These are phyloP conservation scores for Rhineura floridana DNA, from an alignment of 2,113 vertebrate species.

Conservation along the genomic window DNA sequence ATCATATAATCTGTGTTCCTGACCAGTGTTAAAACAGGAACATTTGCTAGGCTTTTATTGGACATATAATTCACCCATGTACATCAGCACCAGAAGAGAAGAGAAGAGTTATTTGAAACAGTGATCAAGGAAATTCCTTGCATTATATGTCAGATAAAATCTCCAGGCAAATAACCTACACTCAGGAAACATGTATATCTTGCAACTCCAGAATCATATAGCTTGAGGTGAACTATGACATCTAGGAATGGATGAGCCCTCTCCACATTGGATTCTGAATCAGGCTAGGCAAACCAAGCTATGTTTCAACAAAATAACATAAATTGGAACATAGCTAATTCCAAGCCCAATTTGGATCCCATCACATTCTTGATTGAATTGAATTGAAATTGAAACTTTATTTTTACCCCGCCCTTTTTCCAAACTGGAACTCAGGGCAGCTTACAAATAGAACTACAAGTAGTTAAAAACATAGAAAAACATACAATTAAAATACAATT, in stretches of 20 bases:
- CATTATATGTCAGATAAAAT: background rate
- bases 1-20: background rate
- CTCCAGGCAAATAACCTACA: background rate
- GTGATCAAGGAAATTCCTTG: background rate
- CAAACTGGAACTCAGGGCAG: too few species aligned
- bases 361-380: background rate
- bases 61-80: background rate
- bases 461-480: too few species aligned
- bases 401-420: too few species aligned
- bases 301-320: background rate
- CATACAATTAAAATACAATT: too few species aligned
- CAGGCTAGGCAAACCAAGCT: background rate
- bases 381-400: too few species aligned
- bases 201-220: background rate
- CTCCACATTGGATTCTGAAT: background rate
- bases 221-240: background rate
- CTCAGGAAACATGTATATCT: background rate
- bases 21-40: too few species aligned
- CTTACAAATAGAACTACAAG: too few species aligned
- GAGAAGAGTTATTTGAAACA: background rate
- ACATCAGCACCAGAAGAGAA: background rate
- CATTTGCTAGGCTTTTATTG: background rate
- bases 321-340: background rate
- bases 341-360: background rate
- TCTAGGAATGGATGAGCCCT: background rate